Percentiles rank a stretch among this genome's conserved stretches.
These are phyloP conservation scores for Nothocercus julius DNA, from an alignment of 2,113 vertebrate species.

Conservation along the genomic window DNA sequence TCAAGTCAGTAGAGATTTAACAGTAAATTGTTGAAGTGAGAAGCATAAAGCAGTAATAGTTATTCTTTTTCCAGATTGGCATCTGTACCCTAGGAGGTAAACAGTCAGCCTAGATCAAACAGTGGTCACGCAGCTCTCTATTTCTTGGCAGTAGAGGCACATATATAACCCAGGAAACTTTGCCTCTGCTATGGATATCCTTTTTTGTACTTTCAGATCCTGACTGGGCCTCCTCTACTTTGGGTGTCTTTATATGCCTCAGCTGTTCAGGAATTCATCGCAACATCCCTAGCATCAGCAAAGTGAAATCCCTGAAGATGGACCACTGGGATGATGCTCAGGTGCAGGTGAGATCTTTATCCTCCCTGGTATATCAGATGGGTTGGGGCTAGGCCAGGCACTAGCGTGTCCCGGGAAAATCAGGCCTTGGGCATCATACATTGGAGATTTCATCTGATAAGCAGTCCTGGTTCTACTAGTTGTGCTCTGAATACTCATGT, in stretches of 20 bases:
- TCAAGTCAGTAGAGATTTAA: neutral
- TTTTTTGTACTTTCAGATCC: slow-evolving; percentile 74
- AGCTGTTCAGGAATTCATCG: slow-evolving; percentile 86
- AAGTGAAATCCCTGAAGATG: slow-evolving; percentile 84
- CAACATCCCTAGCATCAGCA: slow-evolving; percentile 85
- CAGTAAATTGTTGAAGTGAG: neutral
- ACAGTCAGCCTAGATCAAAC: neutral
- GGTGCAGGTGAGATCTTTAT: slow-evolving; percentile 79
- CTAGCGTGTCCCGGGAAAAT: neutral
- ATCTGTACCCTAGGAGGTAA: neutral
- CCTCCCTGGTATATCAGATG: neutral
- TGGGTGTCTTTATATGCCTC: slow-evolving; percentile 87
- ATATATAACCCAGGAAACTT: neutral
- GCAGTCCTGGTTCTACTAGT: neutral
- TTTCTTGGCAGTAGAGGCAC: neutral
- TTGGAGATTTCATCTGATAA: neutral
- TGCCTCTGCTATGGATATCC: neutral
- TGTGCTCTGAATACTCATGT: neutral
- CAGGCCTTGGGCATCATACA: neutral
- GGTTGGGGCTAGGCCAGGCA: neutral
- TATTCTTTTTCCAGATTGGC: neutral
- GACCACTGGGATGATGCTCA: slow-evolving; percentile 84
- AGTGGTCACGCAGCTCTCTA: neutral
- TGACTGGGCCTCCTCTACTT: slow-evolving; percentile 87
- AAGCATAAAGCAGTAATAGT: neutral